Evolutionary conservation across 2,888 invertebrate species (phyloP).

Genomic region (Cheilosia variabilis): DNA sequence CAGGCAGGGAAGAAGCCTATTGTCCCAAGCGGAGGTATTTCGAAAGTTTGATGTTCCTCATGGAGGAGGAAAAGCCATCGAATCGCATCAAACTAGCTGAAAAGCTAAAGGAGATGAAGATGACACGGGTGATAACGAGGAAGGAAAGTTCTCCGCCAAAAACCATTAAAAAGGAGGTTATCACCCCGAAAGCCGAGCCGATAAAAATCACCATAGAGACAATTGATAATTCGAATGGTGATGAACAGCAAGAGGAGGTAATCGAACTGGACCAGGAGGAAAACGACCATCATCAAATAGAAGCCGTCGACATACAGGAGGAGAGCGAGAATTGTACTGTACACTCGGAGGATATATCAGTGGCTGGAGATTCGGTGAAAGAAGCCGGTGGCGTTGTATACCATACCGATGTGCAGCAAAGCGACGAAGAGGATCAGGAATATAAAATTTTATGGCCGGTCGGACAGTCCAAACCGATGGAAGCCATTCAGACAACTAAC

Average conservation of each 20-base stretch:
- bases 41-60: conserved; percentile 83
- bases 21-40: conserved; percentile 83
- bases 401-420: conserved; percentile 75
- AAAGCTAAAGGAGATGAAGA: conserved; percentile 76
- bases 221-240: conserved; percentile 60
- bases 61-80: conserved; percentile 81
- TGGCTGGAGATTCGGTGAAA: conserved; percentile 61
- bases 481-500: conserved; percentile 51
- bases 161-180: conserved; percentile 32
- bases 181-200: conserved; percentile 69
- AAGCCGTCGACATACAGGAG: conserved; percentile 55
- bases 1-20: conserved; percentile 82
- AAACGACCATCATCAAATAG: conserved; percentile 62
- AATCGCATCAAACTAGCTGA: conserved; percentile 76
- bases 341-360: conserved; percentile 65
- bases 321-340: conserved; percentile 64
- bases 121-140: conserved; percentile 57
- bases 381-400: conserved; percentile 61
- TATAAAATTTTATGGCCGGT: conserved; percentile 70
- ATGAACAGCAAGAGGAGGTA: conserved; percentile 77
- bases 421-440: conserved; percentile 67
- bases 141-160: conserved; percentile 40
- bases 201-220: conserved; percentile 62
- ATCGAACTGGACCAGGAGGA: conserved; percentile 76
- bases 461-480: conserved; percentile 46